phyloP scores from a whole-genome alignment of 37 sponge, comb jelly and placozoan species.

The Tethya wilhelma region DNA sequence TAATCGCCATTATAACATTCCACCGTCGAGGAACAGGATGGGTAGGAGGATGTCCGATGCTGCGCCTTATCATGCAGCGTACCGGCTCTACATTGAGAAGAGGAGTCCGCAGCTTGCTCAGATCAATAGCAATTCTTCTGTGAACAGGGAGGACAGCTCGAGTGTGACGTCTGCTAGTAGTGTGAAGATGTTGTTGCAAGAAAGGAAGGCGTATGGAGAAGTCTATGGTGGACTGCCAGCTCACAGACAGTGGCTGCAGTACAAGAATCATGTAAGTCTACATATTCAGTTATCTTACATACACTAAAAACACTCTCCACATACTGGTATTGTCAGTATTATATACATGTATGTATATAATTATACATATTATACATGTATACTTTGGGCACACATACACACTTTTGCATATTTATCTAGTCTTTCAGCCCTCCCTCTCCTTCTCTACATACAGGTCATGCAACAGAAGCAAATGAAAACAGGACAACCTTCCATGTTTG shows the following conservation, averaged over 20 bases:
- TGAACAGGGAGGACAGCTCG: not conserved
- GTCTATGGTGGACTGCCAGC: constrained; percentile 17
- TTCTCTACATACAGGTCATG: not conserved
- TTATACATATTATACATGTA: too few relatives aligned
- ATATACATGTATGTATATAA: too few relatives aligned
- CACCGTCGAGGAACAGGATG: constrained; percentile 8
- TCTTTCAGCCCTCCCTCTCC: too few relatives aligned
- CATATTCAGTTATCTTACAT: too few relatives aligned
- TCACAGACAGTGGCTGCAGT: constrained; percentile 36
- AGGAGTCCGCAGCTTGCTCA: constrained; percentile 22
- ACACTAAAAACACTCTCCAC: too few relatives aligned
- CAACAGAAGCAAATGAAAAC: constrained; percentile 3
- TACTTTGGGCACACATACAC: too few relatives aligned
- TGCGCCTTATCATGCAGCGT: constrained; percentile 46
- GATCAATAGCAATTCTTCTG: not conserved
- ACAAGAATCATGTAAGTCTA: constrained; percentile 43
- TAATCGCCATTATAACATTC: not conserved
- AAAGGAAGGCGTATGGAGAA: constrained; percentile 23
- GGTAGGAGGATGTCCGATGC: constrained; percentile 61
- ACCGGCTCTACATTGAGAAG: constrained; percentile 38
- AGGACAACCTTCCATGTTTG: not conserved
- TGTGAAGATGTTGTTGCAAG: constrained; percentile 36
- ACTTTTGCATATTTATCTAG: too few relatives aligned
- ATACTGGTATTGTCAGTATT: too few relatives aligned
- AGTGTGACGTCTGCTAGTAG: constrained; percentile 14